Evolutionary conservation across 2,888 invertebrate species (phyloP).

Genomic region (Diadegma fenestrale): DNA sequence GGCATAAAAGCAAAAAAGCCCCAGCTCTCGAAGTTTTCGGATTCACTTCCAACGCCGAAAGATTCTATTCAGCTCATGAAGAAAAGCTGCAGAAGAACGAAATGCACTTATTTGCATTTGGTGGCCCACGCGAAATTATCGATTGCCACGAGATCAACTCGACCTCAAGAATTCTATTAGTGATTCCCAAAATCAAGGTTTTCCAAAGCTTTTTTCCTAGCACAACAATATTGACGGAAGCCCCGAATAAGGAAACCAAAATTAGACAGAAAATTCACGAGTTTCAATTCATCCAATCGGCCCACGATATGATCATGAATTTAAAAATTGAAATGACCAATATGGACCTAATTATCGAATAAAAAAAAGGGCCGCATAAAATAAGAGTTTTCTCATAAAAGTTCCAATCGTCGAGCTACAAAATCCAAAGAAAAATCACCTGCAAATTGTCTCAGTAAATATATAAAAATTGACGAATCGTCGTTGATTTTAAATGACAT

Average conservation of each 20-base stretch:
- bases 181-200: background rate
- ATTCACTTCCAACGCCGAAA: background rate
- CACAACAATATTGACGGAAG: background rate
- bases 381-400: slow-evolving; percentile 74
- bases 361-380: slow-evolving; percentile 46
- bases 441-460: too few relatives aligned
- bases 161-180: background rate
- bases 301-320: slow-evolving; percentile 47
- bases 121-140: background rate
- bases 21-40: background rate
- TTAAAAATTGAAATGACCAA: slow-evolving; percentile 38
- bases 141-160: background rate
- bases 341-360: background rate
- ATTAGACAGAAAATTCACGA: background rate
- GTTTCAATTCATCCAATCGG: background rate
- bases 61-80: background rate
- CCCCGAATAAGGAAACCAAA: background rate
- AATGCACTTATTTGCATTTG: background rate
- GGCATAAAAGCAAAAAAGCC: background rate
- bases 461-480: too few relatives aligned
- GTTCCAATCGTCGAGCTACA: slow-evolving; percentile 62
- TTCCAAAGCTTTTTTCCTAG: background rate
- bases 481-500: too few relatives aligned
- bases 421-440: background rate
- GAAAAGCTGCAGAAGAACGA: background rate